These are phyloP conservation scores for Nemotelus nigrinus DNA, from an alignment of 2,888 invertebrate species.

Conservation along the genomic window DNA sequence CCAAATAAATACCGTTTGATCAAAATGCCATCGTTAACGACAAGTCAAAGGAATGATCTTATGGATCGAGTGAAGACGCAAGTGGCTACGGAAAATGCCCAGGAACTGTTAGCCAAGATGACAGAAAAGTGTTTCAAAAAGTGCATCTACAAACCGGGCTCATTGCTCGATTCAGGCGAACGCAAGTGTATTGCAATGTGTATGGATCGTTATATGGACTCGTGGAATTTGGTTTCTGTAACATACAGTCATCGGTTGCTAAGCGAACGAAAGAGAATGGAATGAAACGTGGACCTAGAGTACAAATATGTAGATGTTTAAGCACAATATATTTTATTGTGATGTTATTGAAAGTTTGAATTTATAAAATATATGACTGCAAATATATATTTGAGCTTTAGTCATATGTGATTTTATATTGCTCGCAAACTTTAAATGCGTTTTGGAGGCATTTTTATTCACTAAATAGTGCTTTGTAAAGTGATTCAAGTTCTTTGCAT, in stretches of 20 bases:
- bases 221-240: conserved; percentile 91
- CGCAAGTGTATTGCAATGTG: conserved; percentile 98
- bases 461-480: too few relatives aligned
- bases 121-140: conserved; percentile 97
- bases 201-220: conserved; percentile 97
- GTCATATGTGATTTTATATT: too few relatives aligned
- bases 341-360: too few relatives aligned
- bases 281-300: too few relatives aligned
- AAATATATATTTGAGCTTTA: too few relatives aligned
- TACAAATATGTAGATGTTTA: too few relatives aligned
- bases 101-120: conserved; percentile 95
- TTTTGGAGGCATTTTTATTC: too few relatives aligned
- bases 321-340: too few relatives aligned
- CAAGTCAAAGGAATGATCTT: conserved; percentile 80
- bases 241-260: conserved; percentile 88
- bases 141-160: conserved; percentile 91
- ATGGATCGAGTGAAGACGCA: conserved; percentile 96
- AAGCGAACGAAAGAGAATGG: conserved; percentile 69
- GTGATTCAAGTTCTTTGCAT: too few relatives aligned
- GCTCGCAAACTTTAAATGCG: too few relatives aligned
- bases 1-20: background rate
- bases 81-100: conserved; percentile 92
- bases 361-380: too few relatives aligned
- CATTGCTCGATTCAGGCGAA: conserved; percentile 87
- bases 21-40: conserved; percentile 6